Base-by-base conservation (phyloP, 2,888 invertebrate genomes). In the Synanthedon myopaeformis region DNA sequence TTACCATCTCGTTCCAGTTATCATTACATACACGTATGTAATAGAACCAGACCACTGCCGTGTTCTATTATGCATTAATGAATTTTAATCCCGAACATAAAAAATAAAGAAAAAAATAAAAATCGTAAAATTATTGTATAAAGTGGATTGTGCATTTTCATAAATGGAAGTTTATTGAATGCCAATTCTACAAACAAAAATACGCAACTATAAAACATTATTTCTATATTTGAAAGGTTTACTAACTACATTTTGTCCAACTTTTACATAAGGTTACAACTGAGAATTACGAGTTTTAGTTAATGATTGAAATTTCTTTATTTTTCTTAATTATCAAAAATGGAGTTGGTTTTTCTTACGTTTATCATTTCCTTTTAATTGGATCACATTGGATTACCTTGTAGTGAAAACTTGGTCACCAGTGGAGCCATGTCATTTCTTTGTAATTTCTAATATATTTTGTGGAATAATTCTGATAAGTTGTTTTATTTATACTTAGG, bases 171-270 rank as follows among this genome's bases (percentile, higher is more conserved):
- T 72, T 69, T 72, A 66, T 72, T 69, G 71, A 74, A 70, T 79
- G 82, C 78, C 75, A 79, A 69, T 70, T 80, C 81, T 73, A 64
- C 86, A 82, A 79, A 84, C 81, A 87, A 87, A 85, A 86, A 87
- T 72, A 84, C 64, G 86, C 72, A 86, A 86, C 86, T 82, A 74
- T 82, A 74, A 79, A 82, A 35, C 35, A 10, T 35, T 75, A 79
- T 82, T 83, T 83, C 77, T 83, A 82, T 74, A 73, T 74, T 76
- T 70, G 69, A 72, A 74, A 72, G 74, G 75, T 74, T 74, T 69
- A 64, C 63, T 69, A 63, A 69, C 72, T 70, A 74, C 67, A 72
- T 67, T 74, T 78, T 72, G 73, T 74, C 73, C 70, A 82, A 79
- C 82, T 82, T 83, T 81, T 82, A 82, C 76, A 82, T 75, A 35